phyloP scores from a whole-genome alignment of 35 echinoderm and acorn worm genomes.

The Hemicentrotus pulcherrimus region DNA sequence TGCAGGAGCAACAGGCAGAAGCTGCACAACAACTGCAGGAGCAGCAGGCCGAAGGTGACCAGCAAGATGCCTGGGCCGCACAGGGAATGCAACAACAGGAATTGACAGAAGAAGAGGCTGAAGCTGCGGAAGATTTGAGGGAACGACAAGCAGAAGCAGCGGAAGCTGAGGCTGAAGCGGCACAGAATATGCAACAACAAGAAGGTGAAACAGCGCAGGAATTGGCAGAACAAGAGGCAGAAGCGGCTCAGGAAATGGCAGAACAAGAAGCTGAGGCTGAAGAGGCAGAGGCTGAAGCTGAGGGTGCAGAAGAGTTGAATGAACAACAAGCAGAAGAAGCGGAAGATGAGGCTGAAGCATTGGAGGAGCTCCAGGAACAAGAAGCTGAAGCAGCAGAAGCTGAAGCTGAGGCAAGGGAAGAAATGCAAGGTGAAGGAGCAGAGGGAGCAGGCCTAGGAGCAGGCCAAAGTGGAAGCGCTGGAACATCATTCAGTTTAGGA shows the following conservation, averaged over 20 bases:
- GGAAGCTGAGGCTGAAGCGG: not conserved
- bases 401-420: not conserved
- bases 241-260: not conserved
- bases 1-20: not conserved
- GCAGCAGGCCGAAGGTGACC: not conserved
- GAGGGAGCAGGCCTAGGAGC: not conserved
- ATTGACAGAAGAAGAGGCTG: not conserved
- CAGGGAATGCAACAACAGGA: not conserved
- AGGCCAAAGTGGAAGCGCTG: not conserved
- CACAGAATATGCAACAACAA: not conserved
- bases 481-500: not conserved
- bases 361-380: not conserved
- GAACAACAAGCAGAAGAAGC: slow-evolving; percentile 6
- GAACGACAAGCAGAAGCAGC: not conserved
- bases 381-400: slow-evolving; percentile 31
- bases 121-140: not conserved
- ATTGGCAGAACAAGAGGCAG: not conserved
- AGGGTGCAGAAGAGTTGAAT: not conserved
- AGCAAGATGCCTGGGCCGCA: not conserved
- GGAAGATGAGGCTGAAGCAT: not conserved
- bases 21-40: not conserved
- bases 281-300: not conserved
- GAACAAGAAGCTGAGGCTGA: not conserved
- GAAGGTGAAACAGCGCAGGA: not conserved
- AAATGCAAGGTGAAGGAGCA: not conserved